phyloP scores from a whole-genome alignment of 2,113 vertebrate genomes.

The Nyctibius bracteatus region DNA sequence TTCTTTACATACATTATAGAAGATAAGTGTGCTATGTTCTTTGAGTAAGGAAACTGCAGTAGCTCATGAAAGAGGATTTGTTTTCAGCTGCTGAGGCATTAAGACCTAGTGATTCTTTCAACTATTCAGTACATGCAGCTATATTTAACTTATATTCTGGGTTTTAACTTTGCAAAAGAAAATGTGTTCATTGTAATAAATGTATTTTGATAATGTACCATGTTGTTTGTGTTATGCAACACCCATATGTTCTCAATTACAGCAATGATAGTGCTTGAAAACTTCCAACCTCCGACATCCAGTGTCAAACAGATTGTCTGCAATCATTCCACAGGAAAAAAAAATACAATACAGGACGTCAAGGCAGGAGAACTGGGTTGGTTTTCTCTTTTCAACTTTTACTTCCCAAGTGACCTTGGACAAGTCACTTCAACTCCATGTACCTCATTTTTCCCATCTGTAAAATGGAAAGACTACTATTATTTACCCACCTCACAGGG shows the following conservation, averaged over 20 bases:
- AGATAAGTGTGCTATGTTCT: neutral
- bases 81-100: conserved; percentile 36
- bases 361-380: neutral
- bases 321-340: neutral
- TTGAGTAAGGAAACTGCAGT: conserved; percentile 8
- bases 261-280: neutral
- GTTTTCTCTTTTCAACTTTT: neutral
- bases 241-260: neutral
- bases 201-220: neutral
- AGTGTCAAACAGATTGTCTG: conserved; percentile 3
- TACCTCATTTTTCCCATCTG: conserved; percentile 3
- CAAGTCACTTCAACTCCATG: neutral
- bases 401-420: neutral
- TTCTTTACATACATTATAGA: conserved; percentile 41
- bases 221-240: conserved; percentile 28
- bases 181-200: neutral
- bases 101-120: neutral
- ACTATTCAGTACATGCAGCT: conserved; percentile 36
- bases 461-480: neutral
- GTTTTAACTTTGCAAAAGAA: neutral
- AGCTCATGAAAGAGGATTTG: conserved; percentile 33
- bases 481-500: conserved; percentile 34
- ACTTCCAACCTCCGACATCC: neutral
- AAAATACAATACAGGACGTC: neutral
- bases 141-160: neutral